Base-by-base conservation (phyloP, 2,888 invertebrate species). In the Spodoptera littoralis region DNA sequence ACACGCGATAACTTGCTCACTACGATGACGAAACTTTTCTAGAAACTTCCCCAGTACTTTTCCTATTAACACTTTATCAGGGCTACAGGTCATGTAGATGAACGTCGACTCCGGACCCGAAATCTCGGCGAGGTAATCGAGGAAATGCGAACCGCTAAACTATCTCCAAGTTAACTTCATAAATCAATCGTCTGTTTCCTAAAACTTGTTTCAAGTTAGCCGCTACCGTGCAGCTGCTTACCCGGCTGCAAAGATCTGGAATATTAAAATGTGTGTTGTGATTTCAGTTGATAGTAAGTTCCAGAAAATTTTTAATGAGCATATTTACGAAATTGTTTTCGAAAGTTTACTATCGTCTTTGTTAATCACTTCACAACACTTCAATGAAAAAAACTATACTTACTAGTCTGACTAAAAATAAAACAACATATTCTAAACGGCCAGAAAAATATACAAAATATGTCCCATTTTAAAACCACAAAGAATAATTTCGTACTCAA, bases 121-220 rank as follows among this genome's bases (percentile, higher is more conserved):
- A 45, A 66, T 54, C 61, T 60, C 55, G 51, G 61, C 22, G 47
- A 61, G 60, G 72, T 57, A 56, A 71, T 65, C 52, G 61, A 76
- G 77, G 77, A 76, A 76, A 72, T 54, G 53, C 54, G 66, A 66
- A 49, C 56, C 62, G 57, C 56, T 76, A 65, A 77, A 77, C 77
- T 66, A 66, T 79, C 65, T 57, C 47, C 6, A 67, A 72, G 63
- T 59, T 67, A 65, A 76, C 71, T 76, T 68, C 64, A 67, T 79
- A 73, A 79, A 73, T 72, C 73, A 79, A 77, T 79, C 69, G 65
- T 54, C 76, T 76, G 59, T 59, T 70, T 72, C 71, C 71, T 75
- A 54, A 75, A 76, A 70, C 76, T 76, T 59, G 65, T 71, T 75
- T 70, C 49, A 75, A 75, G 27, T 71, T 70, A 22, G 55, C 56